A percentile compares a stretch with the other conserved stretches of the same genome.
Conservation (phyloP, 1,140 invertebrate species). For the Vanessa atalanta region DNA sequence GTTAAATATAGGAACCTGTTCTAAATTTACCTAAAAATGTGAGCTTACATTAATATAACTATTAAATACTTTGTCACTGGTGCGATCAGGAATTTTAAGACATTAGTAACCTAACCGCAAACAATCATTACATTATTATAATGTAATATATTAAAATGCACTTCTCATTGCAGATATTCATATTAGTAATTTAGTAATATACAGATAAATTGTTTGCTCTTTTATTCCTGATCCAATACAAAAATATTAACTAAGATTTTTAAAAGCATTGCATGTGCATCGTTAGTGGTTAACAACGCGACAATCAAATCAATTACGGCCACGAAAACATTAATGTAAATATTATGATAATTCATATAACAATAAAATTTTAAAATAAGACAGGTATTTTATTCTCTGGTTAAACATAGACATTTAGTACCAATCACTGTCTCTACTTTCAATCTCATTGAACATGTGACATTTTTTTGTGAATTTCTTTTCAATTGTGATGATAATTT, state of each 20-base stretch:
- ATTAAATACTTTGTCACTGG: constrained; percentile 43
- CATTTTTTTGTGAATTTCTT: background rate
- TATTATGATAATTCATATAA: background rate
- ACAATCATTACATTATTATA: constrained; percentile 21
- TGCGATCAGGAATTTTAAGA: constrained; percentile 23
- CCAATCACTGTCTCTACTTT: background rate
- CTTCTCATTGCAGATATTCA: background rate
- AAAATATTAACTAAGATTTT: constrained; percentile 8
- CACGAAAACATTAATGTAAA: background rate
- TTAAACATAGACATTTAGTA: background rate
- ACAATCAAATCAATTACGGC: background rate
- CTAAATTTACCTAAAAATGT: constrained; percentile 32
- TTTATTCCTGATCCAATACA: constrained; percentile 1
- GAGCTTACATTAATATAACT: constrained; percentile 34
- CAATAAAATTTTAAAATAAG: constrained; percentile 2
- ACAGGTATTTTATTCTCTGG: background rate
- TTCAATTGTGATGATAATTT: constrained; percentile 16
- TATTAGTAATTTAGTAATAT: constrained; percentile 14
- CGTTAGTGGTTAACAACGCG: too few relatives aligned
- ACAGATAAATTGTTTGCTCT: constrained; percentile 3
- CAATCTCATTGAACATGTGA: background rate
- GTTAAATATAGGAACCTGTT: constrained; percentile 40
- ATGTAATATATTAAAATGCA: constrained; percentile 15
- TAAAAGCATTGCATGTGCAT: background rate
- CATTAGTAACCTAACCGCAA: background rate